Evolutionary conservation across 2,797 vertebrate genomes (phyloP).

Genomic region (Sandelia bainsii): DNA sequence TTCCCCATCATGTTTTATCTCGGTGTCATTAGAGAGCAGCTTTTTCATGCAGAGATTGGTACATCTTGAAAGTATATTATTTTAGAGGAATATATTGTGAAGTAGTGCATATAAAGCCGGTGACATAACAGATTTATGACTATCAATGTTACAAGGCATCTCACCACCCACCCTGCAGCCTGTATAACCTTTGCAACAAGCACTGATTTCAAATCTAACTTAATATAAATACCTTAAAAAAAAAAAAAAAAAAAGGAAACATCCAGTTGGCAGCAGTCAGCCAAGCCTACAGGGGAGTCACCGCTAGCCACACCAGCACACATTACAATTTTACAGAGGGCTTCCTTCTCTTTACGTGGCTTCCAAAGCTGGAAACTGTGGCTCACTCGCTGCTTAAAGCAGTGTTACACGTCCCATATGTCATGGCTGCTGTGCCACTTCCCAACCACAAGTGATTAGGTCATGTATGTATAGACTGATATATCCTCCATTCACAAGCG

Average conservation of each 20-base stretch:
- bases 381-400: constrained; percentile 51
- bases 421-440: constrained; percentile 43
- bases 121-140: constrained; percentile 30
- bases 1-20: constrained; percentile 28
- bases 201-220: neutral
- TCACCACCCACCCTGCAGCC: constrained; percentile 53
- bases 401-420: constrained; percentile 54
- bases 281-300: constrained; percentile 1
- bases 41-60: neutral
- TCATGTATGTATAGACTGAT: constrained; percentile 40
- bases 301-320: neutral
- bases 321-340: constrained; percentile 40
- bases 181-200: constrained; percentile 8
- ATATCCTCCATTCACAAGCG: constrained; percentile 17
- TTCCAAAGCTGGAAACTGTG: constrained; percentile 69
- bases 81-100: constrained; percentile 16
- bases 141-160: constrained; percentile 31
- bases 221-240: constrained; percentile 18
- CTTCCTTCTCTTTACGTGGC: constrained; percentile 52
- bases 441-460: constrained; percentile 55
- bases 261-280: constrained; percentile 20
- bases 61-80: constrained; percentile 47
- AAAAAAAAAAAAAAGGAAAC: constrained; percentile 18
- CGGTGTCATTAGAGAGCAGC: neutral
- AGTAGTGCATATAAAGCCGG: constrained; percentile 21